A percentile compares a stretch with the other conserved stretches of the same genome.
Evolutionary conservation across 2,797 vertebrate species (phyloP).

Genomic region (Thaleichthys pacificus): DNA sequence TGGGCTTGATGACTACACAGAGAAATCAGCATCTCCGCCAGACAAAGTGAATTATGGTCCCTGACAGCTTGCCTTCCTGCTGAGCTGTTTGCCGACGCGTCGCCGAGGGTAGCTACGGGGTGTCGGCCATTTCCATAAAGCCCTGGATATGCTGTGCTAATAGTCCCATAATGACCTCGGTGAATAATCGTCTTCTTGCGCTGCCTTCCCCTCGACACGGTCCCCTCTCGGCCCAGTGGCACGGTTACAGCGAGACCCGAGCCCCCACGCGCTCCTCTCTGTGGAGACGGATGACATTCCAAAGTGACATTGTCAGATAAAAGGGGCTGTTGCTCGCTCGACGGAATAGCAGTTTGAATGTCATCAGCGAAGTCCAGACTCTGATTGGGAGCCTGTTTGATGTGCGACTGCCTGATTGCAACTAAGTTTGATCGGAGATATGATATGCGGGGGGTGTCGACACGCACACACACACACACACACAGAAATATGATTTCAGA

Average conservation of each 20-base stretch:
- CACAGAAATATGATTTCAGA: constrained; percentile 13
- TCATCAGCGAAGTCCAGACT: constrained; percentile 20
- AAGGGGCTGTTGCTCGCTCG: constrained; percentile 32
- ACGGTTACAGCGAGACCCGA: constrained; percentile 36
- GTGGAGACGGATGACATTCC: constrained; percentile 58
- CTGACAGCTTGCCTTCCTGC: not conserved
- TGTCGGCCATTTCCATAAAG: constrained; percentile 7
- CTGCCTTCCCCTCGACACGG: not conserved
- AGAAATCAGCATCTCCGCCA: not conserved
- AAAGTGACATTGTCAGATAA: constrained; percentile 48
- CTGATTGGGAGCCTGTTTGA: constrained; percentile 28
- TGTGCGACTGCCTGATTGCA: constrained; percentile 28
- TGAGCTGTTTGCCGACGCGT: not conserved
- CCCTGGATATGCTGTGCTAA: not conserved
- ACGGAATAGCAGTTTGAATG: constrained; percentile 56
- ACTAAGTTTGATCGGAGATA: constrained; percentile 13
- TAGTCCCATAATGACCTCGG: not conserved
- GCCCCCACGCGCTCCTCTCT: constrained; percentile 47
- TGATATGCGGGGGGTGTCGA: constrained; percentile 5
- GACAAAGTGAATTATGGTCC: not conserved
- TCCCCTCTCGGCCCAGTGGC: constrained; percentile 15
- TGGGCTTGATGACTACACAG: not conserved
- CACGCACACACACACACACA: not conserved
- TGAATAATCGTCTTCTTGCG: not conserved
- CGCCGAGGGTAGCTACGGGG: not conserved